Base-by-base conservation (phyloP, 1,140 invertebrate species). In the Nasonia giraulti region DNA sequence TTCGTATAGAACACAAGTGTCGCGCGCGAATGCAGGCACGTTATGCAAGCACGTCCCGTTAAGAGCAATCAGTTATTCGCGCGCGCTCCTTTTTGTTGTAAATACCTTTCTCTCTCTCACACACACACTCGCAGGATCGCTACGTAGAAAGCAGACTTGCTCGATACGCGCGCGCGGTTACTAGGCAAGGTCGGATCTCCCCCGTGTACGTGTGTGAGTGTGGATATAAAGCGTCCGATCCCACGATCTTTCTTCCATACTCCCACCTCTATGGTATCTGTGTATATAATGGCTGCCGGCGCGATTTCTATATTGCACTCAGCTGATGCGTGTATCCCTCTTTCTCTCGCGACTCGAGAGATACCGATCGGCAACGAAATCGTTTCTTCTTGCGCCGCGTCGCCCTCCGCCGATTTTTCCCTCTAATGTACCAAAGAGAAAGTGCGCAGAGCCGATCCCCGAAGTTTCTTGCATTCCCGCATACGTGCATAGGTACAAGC, bases 111-210 rank as follows among this genome's bases (percentile, higher is more conserved):
- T 17, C 50, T 55, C 50, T 55, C 12, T 1, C 27, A 27, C 27
- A 20, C 75, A 69, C 80, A 50, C 86, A 81, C 86, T 88, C 85
- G 83, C 50, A 78, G 69, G 40, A 44, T 11, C 6, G 85, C 86
- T 55, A 86, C 33, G 71, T n/a, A 71, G 37, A 83, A 83, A 87
- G 87, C 86, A 85, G 85, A 87, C 86, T 87, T 89, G 87, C 87
- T 86, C 85, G 85, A 88, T 77, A 69, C n/a, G 31, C 37, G 27
- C 27, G 47, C 84, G 87, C 86, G 88, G 87, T 89, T 87, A 87
- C 87, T 87, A 87, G 88, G 87, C 87, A 88, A 88, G 88, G 86
- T 88, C 87, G 87, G 78, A 86, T 87, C 81, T 69, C 86, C 62
- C 86, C 75, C 86, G 82, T 50, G 8, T 11, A 87, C 83, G 5